Base-by-base conservation (phyloP, 2,888 invertebrate species). In the Nebria salina region DNA sequence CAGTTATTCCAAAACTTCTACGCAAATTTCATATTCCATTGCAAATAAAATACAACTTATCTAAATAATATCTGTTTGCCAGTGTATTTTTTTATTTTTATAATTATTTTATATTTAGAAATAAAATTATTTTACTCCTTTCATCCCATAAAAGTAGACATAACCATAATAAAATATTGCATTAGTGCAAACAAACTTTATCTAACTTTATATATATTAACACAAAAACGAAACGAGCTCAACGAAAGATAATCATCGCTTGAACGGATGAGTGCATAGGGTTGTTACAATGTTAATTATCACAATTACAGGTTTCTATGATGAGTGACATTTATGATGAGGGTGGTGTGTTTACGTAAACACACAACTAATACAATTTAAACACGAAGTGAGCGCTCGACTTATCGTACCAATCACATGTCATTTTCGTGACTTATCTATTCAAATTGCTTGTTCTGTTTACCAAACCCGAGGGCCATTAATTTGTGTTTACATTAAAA, bases 251-350 rank as follows among this genome's bases (percentile, higher is more conserved):
- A 54, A 54, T 13, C 8, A 54, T 54, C 54, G 54, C 3, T 54
- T 54, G 54, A 34, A 34, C 34, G 34, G 34, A 54, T 54, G 54
- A 54, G 13, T 13, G 54, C 54, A 8, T 54, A 8, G 54, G 54
- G 54, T 78, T 78, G 73, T 78, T 74, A 78, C 20, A 43, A 65
- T 65, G 78, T 42, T 74, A 78, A 78, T 78, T 78, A 78, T 74
- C 78, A 78, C 73, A 78, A 78, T 78, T 74, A 78, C 78, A 78
- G 70, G 74, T 78, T 13, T 74, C 73, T 26, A 66, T 42, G 78
- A 78, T 78, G 78, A 78, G 73, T 78, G 78, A 78, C 78, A 78
- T 66, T 78, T 72, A 20, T 68, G 65, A 64, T 70, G 77, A 72
- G 77, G 54, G 54, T 54, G 54, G 54, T 11, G 54, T 54, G 54